Evolutionary conservation across 2,888 invertebrate species (phyloP), one percentile per base, ranked within the genome.

Genomic region (Dasypogon diadema): DNA sequence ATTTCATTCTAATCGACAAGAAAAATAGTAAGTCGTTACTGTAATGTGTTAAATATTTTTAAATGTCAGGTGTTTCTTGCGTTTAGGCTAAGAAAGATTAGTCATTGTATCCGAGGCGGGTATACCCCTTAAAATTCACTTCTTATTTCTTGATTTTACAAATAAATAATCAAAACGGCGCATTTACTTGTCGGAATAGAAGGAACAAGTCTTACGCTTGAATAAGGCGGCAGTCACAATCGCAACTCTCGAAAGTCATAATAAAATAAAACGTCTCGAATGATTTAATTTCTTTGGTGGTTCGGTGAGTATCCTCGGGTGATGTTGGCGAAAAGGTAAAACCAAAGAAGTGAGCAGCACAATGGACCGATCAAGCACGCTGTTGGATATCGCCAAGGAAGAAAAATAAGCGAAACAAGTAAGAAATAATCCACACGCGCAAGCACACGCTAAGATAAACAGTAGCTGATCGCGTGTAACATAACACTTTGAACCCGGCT

Each of bases 381-480:
- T 70, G 70, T 51, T 70, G 70, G 70, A 70, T 54, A 46, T 46
- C 2, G 70, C 21, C 54, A 34, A 14, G 18, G 54, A 22, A 16
- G 26, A 51, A 37, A 26, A 30, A 42, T 54, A 18, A 24, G 8
- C 70, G 34, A 70, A 70, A 34, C 30, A 30, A 70, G 54, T 54
- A 68, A 48, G 42, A 60, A 68, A 68, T 46, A 54, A 70, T 70
- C 54, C 54, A 51, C 70, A 54, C 54, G 70, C 70, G 70, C 70
- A 30, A 16, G 70, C 51, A 54, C 65, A 48, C 70, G 54, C 54
- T 70, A 54, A 70, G 54, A 70, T 54, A 30, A 70, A 70, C 70
- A 70, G 70, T 54, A 70, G 70, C 70, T 60, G 60, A 77, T 77
- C 70, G 77, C 77, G 75, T 77, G 77, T 75, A 70, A 70, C 60